A percentile compares a stretch with the other conserved stretches of the same genome.
Conservation (phyloP, 2,113 vertebrate genomes). For the Morphnarchus princeps region DNA sequence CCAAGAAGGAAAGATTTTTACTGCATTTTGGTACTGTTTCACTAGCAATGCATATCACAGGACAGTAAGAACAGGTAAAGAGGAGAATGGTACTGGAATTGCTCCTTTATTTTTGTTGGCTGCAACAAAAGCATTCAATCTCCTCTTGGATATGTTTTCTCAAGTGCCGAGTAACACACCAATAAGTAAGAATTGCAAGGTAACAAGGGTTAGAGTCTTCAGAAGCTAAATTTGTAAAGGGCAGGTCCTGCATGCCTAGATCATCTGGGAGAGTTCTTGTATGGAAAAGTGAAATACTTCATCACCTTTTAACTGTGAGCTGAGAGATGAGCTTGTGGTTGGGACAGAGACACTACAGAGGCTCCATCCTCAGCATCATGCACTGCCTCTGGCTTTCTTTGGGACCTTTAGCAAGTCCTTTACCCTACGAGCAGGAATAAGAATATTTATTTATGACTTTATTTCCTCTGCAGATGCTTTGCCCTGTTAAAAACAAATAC, state of each 20-base stretch:
- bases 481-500: background rate
- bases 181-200: background rate
- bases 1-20: background rate
- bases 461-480: background rate
- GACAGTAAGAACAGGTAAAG: background rate
- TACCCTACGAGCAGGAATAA: background rate
- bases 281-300: background rate
- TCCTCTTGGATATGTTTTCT: background rate
- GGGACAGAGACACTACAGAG: background rate
- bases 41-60: background rate
- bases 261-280: background rate
- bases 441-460: background rate
- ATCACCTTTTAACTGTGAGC: background rate
- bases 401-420: background rate
- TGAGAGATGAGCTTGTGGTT: background rate
- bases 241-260: background rate
- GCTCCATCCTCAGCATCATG: background rate
- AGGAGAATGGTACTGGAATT: background rate
- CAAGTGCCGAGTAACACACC: background rate
- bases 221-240: background rate
- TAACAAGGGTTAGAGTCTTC: background rate
- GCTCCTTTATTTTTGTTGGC: background rate
- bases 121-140: background rate
- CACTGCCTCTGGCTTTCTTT: background rate
- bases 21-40: background rate